phyloP scores from a whole-genome alignment of 2,797 vertebrate species.

The Cyprinodon diabolis region DNA sequence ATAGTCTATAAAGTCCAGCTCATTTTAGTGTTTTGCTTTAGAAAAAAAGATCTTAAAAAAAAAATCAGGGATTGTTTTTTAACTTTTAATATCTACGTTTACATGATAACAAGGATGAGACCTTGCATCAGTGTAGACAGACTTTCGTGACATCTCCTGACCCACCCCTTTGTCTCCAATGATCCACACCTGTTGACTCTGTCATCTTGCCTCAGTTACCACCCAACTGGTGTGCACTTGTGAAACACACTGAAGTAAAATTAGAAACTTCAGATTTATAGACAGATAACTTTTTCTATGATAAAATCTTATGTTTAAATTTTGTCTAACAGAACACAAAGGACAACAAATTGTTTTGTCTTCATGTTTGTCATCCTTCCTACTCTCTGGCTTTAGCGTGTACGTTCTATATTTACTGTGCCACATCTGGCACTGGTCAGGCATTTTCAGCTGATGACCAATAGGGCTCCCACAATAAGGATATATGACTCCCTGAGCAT shows the following conservation, averaged over 20 bases:
- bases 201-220: constrained; percentile 17
- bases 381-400: constrained; percentile 34
- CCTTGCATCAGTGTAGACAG: constrained; percentile 42
- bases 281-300: not conserved
- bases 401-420: constrained; percentile 53
- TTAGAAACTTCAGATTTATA: constrained; percentile 2
- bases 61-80: not conserved
- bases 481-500: constrained; percentile 77
- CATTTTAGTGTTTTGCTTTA: not conserved
- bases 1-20: too few relatives aligned
- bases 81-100: not conserved
- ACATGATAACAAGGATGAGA: constrained; percentile 29
- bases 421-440: constrained; percentile 64
- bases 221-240: constrained; percentile 1
- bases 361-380: constrained; percentile 33
- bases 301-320: constrained; percentile 33
- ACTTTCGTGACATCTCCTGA: constrained; percentile 40
- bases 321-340: constrained; percentile 5
- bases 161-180: constrained; percentile 7
- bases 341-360: constrained; percentile 14
- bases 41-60: not conserved
- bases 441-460: constrained; percentile 68
- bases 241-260: constrained; percentile 31
- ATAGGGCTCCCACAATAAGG: constrained; percentile 67
- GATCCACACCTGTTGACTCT: constrained; percentile 28